Conservation (phyloP, 2,797 vertebrate species). For the Mormyrus proboscirostris region DNA sequence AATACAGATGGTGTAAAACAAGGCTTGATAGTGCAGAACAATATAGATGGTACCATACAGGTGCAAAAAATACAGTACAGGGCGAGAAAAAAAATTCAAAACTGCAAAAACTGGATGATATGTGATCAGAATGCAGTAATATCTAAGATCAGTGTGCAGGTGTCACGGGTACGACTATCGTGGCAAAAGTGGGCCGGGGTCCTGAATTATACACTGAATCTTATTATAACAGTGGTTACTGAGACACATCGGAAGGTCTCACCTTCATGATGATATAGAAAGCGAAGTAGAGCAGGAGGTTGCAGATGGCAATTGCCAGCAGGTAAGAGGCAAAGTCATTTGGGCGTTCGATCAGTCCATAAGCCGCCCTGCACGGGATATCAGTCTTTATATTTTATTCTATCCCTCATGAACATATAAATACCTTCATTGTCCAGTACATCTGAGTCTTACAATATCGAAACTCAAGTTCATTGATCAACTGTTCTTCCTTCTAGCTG, state of each 20-base stretch:
- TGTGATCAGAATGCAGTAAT: not conserved
- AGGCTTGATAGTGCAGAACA: not conserved
- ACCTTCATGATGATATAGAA: constrained; percentile 99
- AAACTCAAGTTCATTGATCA: not conserved
- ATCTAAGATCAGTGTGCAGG: not conserved
- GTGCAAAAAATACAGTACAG: not conserved
- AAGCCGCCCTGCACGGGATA: constrained; percentile 70
- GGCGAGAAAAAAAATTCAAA: not conserved
- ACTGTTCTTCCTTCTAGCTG: not conserved
- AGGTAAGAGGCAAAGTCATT: constrained; percentile 96
- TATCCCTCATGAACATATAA: not conserved
- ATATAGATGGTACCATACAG: not conserved
- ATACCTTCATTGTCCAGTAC: not conserved
- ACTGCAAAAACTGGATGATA: not conserved
- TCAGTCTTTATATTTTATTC: not conserved
- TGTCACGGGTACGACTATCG: not conserved
- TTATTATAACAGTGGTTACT: not conserved
- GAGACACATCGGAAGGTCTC: not conserved
- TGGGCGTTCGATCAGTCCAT: constrained; percentile 81
- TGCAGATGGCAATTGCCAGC: constrained; percentile 94
- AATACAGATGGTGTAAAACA: not conserved
- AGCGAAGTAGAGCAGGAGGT: constrained; percentile 94
- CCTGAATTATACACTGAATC: not conserved
- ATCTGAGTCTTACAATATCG: not conserved
- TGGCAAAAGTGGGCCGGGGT: not conserved